Percentiles rank a stretch among this genome's conserved stretches.
Evolutionary conservation across 2,113 vertebrate species (phyloP).

Genomic region (Chaetura pelagica): DNA sequence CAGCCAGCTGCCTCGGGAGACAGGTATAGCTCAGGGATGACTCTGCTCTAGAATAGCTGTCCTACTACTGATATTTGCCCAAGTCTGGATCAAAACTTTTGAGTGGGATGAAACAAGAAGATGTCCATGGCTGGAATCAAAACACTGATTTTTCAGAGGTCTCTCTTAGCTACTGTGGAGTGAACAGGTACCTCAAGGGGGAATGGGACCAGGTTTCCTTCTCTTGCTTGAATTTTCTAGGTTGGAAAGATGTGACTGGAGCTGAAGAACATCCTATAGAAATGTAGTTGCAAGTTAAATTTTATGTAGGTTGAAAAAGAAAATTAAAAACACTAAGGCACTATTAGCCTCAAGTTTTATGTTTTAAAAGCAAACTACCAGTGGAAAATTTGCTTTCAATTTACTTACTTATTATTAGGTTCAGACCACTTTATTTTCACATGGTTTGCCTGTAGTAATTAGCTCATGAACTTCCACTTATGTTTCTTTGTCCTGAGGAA

Average conservation of each 20-base stretch:
- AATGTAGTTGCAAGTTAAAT: neutral
- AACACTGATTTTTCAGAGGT: neutral
- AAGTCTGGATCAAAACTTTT: neutral
- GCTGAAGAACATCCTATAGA: neutral
- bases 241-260: neutral
- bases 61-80: neutral
- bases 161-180: neutral
- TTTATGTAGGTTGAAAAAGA: neutral
- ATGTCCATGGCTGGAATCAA: neutral
- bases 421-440: neutral
- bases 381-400: neutral
- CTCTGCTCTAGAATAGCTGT: neutral
- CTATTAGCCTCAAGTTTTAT: neutral
- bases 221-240: neutral
- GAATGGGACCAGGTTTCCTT: constrained; percentile 1
- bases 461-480: neutral
- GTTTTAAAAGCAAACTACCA: neutral
- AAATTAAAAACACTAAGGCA: neutral
- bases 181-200: constrained; percentile 5
- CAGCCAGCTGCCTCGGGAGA: neutral
- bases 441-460: neutral
- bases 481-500: neutral
- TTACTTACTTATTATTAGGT: neutral
- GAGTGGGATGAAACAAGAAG: neutral
- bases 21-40: neutral